Evolutionary conservation across 2,113 vertebrate genomes (phyloP).

Genomic region (Lanius ludovicianus): DNA sequence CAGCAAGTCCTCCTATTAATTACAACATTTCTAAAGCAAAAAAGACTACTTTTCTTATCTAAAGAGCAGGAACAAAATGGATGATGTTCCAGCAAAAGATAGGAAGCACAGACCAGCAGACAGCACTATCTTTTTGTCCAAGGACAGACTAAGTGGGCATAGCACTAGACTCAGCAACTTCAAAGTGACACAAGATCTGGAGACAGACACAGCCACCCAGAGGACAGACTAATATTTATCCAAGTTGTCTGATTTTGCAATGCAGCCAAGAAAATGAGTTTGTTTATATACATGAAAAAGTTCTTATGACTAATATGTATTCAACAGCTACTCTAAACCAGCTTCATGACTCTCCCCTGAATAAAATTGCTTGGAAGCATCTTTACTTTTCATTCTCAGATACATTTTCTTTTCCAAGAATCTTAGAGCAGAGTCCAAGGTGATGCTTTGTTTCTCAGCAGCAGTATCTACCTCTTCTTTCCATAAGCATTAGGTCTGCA

Average conservation of each 20-base stretch:
- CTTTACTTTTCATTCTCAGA: background rate
- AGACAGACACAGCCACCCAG: background rate
- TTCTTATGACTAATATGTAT: background rate
- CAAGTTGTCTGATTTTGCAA: background rate
- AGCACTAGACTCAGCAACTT: background rate
- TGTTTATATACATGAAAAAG: background rate
- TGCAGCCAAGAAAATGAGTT: background rate
- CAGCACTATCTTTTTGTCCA: background rate
- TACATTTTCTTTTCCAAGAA: background rate
- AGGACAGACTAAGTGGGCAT: background rate
- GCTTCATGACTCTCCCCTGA: background rate
- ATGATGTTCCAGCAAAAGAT: background rate
- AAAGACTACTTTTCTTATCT: background rate
- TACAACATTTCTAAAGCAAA: background rate
- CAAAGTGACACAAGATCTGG: background rate
- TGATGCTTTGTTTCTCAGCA: background rate
- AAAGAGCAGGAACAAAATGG: background rate
- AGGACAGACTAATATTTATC: background rate
- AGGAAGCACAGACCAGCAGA: background rate
- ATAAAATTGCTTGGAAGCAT: background rate
- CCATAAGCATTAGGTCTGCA: background rate
- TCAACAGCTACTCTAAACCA: background rate
- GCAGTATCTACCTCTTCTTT: background rate
- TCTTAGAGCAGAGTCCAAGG: background rate
- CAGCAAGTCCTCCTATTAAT: background rate